Percentiles rank a stretch among this genome's conserved stretches.
phyloP scores from a whole-genome alignment of 2,888 invertebrate species.

The Caenorhabditis afra region DNA sequence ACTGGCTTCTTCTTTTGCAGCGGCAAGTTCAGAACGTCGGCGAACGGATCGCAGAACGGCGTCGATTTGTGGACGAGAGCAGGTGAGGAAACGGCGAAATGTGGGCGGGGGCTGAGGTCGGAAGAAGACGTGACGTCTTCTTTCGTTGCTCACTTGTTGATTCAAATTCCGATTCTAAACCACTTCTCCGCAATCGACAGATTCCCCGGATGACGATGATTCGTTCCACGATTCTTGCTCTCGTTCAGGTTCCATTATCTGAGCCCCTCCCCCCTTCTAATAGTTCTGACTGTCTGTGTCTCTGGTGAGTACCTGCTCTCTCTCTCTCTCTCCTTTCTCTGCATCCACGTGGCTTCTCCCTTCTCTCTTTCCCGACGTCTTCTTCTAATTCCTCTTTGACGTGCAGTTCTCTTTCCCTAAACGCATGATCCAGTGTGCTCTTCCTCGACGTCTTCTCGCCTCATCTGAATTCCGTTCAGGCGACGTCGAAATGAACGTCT shows the following conservation, averaged over 20 bases:
- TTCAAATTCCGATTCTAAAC: slow-evolving; percentile 11
- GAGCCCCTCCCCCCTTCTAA: slow-evolving; percentile 7
- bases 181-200: slow-evolving; percentile 45
- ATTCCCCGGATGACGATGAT: slow-evolving; percentile 28
- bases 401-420: slow-evolving; percentile 9
- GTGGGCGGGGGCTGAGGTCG: no score
- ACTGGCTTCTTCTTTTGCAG: slow-evolving; percentile 31
- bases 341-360: slow-evolving; percentile 42
- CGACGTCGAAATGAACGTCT: slow-evolving; percentile 50
- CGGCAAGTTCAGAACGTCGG: slow-evolving; percentile 60
- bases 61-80: slow-evolving; percentile 57
- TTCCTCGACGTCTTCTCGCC: neutral
- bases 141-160: no score
- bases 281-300: slow-evolving; percentile 12
- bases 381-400: slow-evolving; percentile 17
- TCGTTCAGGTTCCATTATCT: slow-evolving; percentile 55
- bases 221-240: slow-evolving; percentile 50
- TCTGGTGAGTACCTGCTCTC: slow-evolving; percentile 25
- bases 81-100: slow-evolving; percentile 39
- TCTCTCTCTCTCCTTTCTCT: slow-evolving; percentile 8
- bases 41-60: slow-evolving; percentile 52
- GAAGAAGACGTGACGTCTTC: neutral
- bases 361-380: neutral
- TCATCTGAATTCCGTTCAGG: slow-evolving; percentile 28
- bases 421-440: no score